phyloP scores from a whole-genome alignment of 1,140 invertebrate genomes.

The Aricia agestis region DNA sequence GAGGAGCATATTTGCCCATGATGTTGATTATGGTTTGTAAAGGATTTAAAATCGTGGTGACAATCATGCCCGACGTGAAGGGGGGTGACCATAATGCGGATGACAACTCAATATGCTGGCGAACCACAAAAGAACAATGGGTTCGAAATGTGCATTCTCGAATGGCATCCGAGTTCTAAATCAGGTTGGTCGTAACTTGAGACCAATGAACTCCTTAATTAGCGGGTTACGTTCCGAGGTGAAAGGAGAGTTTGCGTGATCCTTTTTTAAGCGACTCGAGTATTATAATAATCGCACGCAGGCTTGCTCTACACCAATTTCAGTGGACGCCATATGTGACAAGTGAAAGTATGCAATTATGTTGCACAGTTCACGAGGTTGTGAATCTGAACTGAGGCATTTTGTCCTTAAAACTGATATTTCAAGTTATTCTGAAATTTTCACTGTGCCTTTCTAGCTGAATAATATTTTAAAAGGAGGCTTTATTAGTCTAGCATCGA shows the following conservation, averaged over 20 bases:
- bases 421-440: background rate
- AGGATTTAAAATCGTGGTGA: no score
- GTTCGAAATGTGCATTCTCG: background rate
- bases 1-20: no score
- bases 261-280: slow-evolving; percentile 30
- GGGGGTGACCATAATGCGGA: background rate
- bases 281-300: slow-evolving; percentile 48
- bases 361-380: background rate
- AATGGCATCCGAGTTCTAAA: slow-evolving; percentile 11
- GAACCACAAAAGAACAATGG: slow-evolving; percentile 4
- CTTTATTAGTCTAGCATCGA: no score
- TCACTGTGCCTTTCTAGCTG: background rate
- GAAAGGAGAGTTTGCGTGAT: slow-evolving; percentile 54
- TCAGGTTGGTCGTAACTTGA: slow-evolving; percentile 33
- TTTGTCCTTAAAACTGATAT: background rate
- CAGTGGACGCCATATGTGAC: slow-evolving; percentile 35
- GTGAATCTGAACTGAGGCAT: background rate
- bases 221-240: slow-evolving; percentile 53
- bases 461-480: no score
- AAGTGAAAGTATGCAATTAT: slow-evolving; percentile 62
- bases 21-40: no score
- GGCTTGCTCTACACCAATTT: slow-evolving; percentile 53
- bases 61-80: no score
- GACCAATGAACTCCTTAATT: slow-evolving; percentile 54
- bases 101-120: background rate